Evolutionary conservation across 2,888 invertebrate species (phyloP).

Genomic region (Drosophila acutilabella): DNA sequence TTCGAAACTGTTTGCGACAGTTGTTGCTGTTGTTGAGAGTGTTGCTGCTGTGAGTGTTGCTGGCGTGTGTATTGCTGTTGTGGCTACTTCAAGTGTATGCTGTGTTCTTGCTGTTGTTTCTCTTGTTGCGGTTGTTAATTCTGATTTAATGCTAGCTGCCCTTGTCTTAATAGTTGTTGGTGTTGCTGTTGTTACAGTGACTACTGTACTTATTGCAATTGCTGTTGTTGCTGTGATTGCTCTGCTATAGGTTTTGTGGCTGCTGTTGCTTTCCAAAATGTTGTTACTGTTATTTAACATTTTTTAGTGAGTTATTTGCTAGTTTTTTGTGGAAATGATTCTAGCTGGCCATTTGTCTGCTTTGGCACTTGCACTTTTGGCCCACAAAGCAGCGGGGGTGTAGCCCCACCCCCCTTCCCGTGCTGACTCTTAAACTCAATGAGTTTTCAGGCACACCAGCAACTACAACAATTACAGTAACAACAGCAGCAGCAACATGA

Average conservation of each 20-base stretch:
- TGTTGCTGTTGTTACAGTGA: constrained; percentile 27
- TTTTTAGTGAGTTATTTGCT: no score
- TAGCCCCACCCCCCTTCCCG: no score
- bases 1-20: constrained; percentile 38
- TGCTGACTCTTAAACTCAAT: neutral
- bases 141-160: constrained; percentile 9
- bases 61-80: constrained; percentile 26
- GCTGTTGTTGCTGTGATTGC: constrained; percentile 8
- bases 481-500: constrained; percentile 34
- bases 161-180: neutral
- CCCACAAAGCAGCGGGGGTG: constrained; percentile 21
- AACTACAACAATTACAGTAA: constrained; percentile 40
- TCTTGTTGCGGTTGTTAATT: neutral
- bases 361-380: constrained; percentile 56
- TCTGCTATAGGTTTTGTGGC: constrained; percentile 1
- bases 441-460: constrained; percentile 8
- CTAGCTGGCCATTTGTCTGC: neutral
- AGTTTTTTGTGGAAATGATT: constrained; percentile 28
- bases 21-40: constrained; percentile 18
- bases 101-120: constrained; percentile 12
- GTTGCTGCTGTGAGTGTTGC: constrained; percentile 8
- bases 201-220: neutral
- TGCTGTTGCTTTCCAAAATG: constrained; percentile 2
- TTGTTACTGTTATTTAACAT: neutral
- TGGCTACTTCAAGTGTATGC: constrained; percentile 50